Base-by-base conservation (phyloP, 2,113 vertebrate species). In the Eleginops maclovinus region DNA sequence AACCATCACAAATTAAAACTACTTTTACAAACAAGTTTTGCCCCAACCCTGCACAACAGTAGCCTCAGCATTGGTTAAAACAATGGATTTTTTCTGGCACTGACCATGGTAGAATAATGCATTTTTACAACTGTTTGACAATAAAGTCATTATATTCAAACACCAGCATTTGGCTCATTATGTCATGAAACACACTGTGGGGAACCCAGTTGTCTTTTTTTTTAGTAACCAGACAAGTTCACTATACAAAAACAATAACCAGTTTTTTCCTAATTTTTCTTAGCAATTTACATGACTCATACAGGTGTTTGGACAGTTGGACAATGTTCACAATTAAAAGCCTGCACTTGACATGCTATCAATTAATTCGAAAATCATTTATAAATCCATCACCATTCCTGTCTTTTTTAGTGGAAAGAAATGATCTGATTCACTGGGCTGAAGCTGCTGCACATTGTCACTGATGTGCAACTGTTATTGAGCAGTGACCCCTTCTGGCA, bases 401-500 rank as follows among this genome's bases (percentile, higher is more conserved):
- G 31, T 36, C 31, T 36, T 36, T 36, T 36, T 36, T 36, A 36
- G 8, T 36, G 31, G 31, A 36, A 36, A 36, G 31, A 36, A 36
- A 36, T 36, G 31, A 36, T 36, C 31, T 36, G 31, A 36, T 7
- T 36, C 43, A 21, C 36, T 9, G 4, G 26, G 22, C 4, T 28
- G 3, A 28, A 3, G 55, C 28, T 15, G 19, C 21, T 49, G 36
- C 3, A 9, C 12, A 6, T 3, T 36, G 14, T 5, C 13, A 3
- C 36, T 24, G 0, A 60, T 41, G n/a, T n/a, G n/a, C 13, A 2
- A 0, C 51, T 67, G 28, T 77, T 68, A 16, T 73, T 54, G n/a
- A 84, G 81, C 3, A 86, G 43, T 66, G 88, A 81, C 79, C 53
- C 66, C 85, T 5, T 4, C 55, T 81, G 88, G 66, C 26, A 26